phyloP scores from a whole-genome alignment of 2,888 invertebrate genomes.

The Seira ritae region DNA sequence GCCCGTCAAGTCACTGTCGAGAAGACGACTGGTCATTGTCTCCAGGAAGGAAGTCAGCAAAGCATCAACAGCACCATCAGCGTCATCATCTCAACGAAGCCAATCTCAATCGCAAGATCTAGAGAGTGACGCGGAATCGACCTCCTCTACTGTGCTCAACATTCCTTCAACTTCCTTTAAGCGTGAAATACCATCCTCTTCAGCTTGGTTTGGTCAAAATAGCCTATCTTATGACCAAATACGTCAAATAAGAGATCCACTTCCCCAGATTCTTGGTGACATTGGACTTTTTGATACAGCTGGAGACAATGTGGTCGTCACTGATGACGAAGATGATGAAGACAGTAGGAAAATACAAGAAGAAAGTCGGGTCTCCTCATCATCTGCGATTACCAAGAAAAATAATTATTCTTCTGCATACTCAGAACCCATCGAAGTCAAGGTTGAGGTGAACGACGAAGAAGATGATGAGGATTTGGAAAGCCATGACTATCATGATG shows the following conservation, averaged over 20 bases:
- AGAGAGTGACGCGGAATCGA: slow-evolving; percentile 26
- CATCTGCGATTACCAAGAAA: not conserved
- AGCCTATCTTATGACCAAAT: too few relatives aligned
- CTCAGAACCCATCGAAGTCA: not conserved
- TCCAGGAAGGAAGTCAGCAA: not conserved
- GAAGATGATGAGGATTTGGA: slow-evolving; percentile 30
- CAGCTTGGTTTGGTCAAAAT: not conserved
- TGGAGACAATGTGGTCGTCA: not conserved
- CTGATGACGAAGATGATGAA: not conserved
- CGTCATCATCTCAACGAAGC: not conserved
- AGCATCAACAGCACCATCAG: not conserved
- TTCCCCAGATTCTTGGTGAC: slow-evolving; percentile 4
- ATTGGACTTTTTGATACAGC: slow-evolving; percentile 15
- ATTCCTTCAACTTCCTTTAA: not conserved
- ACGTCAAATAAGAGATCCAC: not conserved
- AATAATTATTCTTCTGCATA: not conserved
- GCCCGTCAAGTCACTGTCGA: slow-evolving; percentile 2
- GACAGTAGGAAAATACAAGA: not conserved
- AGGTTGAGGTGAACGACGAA: slow-evolving; percentile 1
- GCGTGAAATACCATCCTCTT: not conserved
- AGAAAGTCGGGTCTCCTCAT: not conserved
- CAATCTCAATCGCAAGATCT: not conserved
- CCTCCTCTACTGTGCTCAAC: slow-evolving; percentile 5
- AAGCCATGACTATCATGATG: too few relatives aligned
- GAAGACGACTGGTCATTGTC: slow-evolving; percentile 19